These are phyloP conservation scores for Nycteola revayana DNA, from an alignment of 2,888 invertebrate genomes.

Conservation along the genomic window DNA sequence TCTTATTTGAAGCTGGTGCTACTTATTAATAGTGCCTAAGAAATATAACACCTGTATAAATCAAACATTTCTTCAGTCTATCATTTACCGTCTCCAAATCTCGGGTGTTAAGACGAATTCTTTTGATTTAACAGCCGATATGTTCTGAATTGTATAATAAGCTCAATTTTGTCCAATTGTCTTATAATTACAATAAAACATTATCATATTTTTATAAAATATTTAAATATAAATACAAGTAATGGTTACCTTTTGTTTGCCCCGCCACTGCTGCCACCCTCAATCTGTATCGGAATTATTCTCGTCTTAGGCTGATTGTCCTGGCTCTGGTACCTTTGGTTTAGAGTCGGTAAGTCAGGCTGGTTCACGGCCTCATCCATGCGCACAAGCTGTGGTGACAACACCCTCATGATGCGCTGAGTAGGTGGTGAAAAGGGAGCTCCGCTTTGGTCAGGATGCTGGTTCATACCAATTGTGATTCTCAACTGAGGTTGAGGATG, in stretches of 20 bases:
- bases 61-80: too few species aligned
- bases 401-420: slow-evolving; percentile 77
- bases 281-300: slow-evolving; percentile 84
- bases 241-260: slow-evolving; percentile 68
- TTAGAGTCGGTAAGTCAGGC: slow-evolving; percentile 63
- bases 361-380: slow-evolving; percentile 62
- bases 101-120: too few species aligned
- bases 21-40: too few species aligned
- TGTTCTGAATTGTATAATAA: too few species aligned
- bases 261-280: slow-evolving; percentile 64
- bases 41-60: too few species aligned
- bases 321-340: slow-evolving; percentile 50
- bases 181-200: background rate
- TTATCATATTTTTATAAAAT: slow-evolving; percentile 4
- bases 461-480: slow-evolving; percentile 73
- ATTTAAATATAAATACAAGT: too few species aligned
- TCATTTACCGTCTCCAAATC: too few species aligned
- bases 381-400: slow-evolving; percentile 78
- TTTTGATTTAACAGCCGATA: too few species aligned
- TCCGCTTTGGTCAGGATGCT: slow-evolving; percentile 44
- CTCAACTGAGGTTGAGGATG: slow-evolving; percentile 64
- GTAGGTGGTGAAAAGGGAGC: slow-evolving; percentile 68
- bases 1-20: too few species aligned
- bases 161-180: background rate
- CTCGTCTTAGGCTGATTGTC: slow-evolving; percentile 74